Conservation (phyloP, 2,113 vertebrate genomes). For the Cryptotis parvus region DNA sequence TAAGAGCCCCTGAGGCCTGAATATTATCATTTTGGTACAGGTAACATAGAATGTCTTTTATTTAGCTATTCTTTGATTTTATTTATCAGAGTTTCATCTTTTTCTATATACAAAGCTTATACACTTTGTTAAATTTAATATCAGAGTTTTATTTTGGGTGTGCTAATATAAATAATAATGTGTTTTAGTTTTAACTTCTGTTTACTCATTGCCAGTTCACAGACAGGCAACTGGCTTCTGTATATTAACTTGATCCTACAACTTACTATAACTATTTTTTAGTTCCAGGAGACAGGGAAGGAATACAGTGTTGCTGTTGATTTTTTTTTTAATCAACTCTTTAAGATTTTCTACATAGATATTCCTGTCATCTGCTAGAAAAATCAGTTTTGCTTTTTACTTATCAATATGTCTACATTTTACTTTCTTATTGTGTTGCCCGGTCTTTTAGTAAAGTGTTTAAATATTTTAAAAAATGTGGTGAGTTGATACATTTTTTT, state of each 20-base stretch:
- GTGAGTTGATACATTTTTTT: background rate
- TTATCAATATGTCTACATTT: background rate
- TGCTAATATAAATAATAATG: background rate
- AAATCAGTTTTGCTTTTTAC: background rate
- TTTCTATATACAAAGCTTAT: background rate
- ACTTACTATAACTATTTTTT: too few relatives aligned
- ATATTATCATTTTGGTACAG: background rate
- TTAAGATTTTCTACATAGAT: background rate
- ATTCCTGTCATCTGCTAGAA: background rate
- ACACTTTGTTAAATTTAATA: background rate
- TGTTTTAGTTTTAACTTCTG: background rate
- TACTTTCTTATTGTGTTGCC: background rate
- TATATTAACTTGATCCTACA: too few relatives aligned
- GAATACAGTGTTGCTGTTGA: too few relatives aligned
- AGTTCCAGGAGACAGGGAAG: too few relatives aligned
- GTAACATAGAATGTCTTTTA: background rate
- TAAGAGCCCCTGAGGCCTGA: too few relatives aligned
- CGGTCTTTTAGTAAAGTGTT: background rate
- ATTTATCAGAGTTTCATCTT: background rate
- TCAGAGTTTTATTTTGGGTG: background rate
- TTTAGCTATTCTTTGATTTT: background rate
- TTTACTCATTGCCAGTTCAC: background rate
- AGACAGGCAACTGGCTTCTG: too few relatives aligned
- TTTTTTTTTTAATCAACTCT: too few relatives aligned
- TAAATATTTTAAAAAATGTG: background rate